Percentiles rank a stretch among this genome's conserved stretches.
phyloP scores from a whole-genome alignment of 2,888 invertebrate genomes.

The Ypsolopha scabrella region DNA sequence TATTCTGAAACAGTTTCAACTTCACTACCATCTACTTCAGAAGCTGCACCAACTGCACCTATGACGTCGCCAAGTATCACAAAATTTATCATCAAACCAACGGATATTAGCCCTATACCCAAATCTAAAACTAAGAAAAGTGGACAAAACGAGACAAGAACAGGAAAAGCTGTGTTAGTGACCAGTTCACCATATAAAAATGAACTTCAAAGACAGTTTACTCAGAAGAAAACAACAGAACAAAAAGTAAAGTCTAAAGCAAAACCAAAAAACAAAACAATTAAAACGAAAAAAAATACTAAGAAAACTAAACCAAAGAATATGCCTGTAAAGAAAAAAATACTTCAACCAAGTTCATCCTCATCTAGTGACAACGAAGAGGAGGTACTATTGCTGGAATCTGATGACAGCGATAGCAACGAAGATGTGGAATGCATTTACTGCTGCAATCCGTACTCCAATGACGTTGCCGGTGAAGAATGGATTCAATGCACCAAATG shows the following conservation, averaged over 20 bases:
- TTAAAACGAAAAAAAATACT: not conserved
- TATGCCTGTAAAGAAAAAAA: not conserved
- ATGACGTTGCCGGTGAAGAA: conserved; percentile 5
- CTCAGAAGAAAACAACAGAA: not conserved
- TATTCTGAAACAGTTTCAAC: no score
- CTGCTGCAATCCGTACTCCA: conserved; percentile 2
- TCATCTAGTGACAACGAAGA: conserved; percentile 1
- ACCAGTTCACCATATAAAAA: not conserved
- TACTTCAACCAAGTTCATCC: not conserved
- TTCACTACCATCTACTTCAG: no score
- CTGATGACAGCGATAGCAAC: not conserved
- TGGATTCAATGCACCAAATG: conserved; percentile 5
- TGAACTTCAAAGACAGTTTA: not conserved
- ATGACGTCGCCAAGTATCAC: not conserved
- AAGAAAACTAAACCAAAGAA: no score
- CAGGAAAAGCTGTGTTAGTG: not conserved
- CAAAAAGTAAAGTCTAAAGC: not conserved
- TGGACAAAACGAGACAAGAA: not conserved
- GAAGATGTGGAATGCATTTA: conserved; percentile 1
- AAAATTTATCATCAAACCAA: not conserved
- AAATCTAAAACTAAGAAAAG: not conserved
- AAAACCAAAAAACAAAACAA: not conserved
- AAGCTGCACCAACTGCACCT: not conserved
- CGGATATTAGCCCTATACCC: not conserved
- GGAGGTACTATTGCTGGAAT: not conserved